Evolutionary conservation across 1,140 invertebrate genomes (phyloP).

Genomic region (Antheraea pernyi): DNA sequence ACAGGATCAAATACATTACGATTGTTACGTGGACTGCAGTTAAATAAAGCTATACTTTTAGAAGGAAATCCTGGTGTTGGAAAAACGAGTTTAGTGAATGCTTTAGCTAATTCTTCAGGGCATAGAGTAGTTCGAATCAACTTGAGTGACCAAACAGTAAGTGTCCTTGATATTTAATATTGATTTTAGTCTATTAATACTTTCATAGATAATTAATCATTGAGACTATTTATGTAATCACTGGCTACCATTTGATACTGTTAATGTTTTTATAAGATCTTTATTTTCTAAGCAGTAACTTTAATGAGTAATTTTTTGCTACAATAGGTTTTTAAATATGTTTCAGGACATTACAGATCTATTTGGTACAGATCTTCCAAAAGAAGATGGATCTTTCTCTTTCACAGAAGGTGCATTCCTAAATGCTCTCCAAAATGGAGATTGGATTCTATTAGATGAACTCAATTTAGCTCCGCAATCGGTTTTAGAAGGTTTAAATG

Average conservation of each 20-base stretch:
- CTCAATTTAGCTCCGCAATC: constrained; percentile 99
- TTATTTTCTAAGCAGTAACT: background rate
- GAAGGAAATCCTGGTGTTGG: constrained; percentile 99
- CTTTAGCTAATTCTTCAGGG: constrained; percentile 92
- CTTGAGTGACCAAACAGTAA: constrained; percentile 98
- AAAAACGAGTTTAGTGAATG: constrained; percentile 96
- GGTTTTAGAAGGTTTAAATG: constrained; percentile 98
- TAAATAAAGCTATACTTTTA: constrained; percentile 95
- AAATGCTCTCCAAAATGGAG: constrained; percentile 92
- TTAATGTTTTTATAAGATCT: background rate
- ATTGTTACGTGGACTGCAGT: constrained; percentile 91
- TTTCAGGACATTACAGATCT: constrained; percentile 96
- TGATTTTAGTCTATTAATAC: constrained; percentile 1
- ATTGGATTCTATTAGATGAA: constrained; percentile 99
- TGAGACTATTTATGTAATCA: too few relatives aligned
- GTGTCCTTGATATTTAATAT: constrained; percentile 26
- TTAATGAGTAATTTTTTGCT: background rate
- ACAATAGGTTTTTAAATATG: constrained; percentile 29
- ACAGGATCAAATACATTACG: constrained; percentile 91
- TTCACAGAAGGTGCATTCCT: constrained; percentile 98
- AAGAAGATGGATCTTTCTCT: constrained; percentile 95
- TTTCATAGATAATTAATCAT: too few relatives aligned
- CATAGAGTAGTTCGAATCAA: constrained; percentile 95
- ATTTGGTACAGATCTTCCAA: constrained; percentile 98
- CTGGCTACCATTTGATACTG: too few relatives aligned